phyloP scores from a whole-genome alignment of 1,140 invertebrate species.

The Drosophila pseudoobscura region DNA sequence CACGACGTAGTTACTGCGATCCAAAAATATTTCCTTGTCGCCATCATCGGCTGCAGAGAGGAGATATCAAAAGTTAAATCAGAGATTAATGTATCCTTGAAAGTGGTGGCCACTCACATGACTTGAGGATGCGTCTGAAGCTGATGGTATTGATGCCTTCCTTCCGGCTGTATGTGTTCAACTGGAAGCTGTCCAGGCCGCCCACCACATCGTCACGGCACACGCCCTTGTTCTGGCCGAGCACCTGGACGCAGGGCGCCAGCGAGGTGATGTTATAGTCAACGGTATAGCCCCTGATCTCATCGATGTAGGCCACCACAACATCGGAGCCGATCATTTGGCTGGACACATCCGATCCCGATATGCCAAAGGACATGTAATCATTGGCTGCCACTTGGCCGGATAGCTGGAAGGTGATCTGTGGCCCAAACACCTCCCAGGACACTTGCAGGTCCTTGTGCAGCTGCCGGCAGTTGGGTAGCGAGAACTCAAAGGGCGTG shows the following conservation, averaged over 20 bases:
- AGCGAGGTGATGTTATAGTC: constrained; percentile 95
- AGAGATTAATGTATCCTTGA: background rate
- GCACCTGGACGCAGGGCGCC: constrained; percentile 93
- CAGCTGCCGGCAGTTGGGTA: constrained; percentile 94
- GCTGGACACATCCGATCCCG: constrained; percentile 88
- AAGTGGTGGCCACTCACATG: constrained; percentile 85
- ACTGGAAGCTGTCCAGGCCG: constrained; percentile 90
- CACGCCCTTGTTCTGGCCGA: constrained; percentile 93
- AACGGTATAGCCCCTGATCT: constrained; percentile 88
- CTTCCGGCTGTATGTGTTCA: constrained; percentile 88
- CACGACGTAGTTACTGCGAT: constrained; percentile 88
- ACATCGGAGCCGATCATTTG: constrained; percentile 95
- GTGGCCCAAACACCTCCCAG: constrained; percentile 95
- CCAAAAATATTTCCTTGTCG: constrained; percentile 89
- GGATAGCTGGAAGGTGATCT: constrained; percentile 93
- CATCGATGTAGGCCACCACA: constrained; percentile 90
- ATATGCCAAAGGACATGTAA: constrained; percentile 94
- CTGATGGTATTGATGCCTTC: constrained; percentile 92
- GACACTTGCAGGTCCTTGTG: constrained; percentile 92
- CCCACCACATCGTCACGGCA: constrained; percentile 92
- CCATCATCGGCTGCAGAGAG: constrained; percentile 86
- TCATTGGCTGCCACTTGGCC: constrained; percentile 90
- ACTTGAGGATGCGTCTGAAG: constrained; percentile 88
- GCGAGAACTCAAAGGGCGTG: constrained; percentile 84
- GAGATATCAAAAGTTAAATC: background rate